Evolutionary conservation across 2,797 vertebrate species (phyloP).

Genomic region (Momotus momota): DNA sequence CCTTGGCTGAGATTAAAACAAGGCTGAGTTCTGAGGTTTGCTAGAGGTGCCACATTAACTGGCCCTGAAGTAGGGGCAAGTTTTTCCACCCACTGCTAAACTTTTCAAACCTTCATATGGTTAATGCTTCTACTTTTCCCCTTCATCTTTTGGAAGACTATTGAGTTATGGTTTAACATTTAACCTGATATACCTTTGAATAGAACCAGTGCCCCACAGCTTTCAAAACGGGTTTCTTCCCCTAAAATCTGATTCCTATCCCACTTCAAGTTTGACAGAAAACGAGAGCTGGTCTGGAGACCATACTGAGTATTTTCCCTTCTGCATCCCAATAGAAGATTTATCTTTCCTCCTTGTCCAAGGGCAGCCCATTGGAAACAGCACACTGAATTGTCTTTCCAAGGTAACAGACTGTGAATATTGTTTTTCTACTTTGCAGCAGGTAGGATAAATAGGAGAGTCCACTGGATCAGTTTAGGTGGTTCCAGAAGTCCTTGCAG

Average conservation of each 20-base stretch:
- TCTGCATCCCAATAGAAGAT: background rate
- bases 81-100: background rate
- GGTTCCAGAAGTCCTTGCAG: background rate
- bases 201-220: rapidly evolving
- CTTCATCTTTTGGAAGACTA: background rate
- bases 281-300: background rate
- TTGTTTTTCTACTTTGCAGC: background rate
- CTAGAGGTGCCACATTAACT: background rate
- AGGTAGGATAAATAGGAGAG: background rate
- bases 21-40: background rate
- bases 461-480: background rate
- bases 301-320: background rate
- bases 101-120: background rate
- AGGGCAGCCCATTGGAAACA: background rate
- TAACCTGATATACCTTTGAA: background rate
- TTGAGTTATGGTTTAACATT: background rate
- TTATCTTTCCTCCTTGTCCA: background rate
- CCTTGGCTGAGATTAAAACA: background rate
- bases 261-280: background rate
- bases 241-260: background rate
- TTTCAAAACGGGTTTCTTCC: background rate
- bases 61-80: background rate
- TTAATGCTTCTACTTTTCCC: background rate
- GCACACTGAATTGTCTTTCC: background rate
- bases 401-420: background rate